Evolutionary conservation across 1,140 invertebrate species (phyloP).

Genomic region (Armadillidium nasatum): DNA sequence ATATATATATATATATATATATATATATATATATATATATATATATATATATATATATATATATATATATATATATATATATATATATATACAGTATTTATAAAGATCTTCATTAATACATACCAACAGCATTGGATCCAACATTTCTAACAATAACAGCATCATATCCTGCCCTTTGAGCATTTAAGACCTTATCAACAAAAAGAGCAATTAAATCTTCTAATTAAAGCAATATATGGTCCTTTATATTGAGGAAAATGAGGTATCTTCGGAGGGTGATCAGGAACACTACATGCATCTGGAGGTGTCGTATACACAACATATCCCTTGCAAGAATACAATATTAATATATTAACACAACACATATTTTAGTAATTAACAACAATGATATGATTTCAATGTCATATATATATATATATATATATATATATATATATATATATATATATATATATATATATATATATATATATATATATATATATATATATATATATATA

Average conservation of each 20-base stretch:
- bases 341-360: background rate
- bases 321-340: background rate
- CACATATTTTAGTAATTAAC: no score
- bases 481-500: no score
- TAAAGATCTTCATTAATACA: background rate
- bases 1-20: no score
- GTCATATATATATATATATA: no score
- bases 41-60: no score
- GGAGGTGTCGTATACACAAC: background rate
- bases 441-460: no score
- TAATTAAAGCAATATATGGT: background rate
- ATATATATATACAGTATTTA: no score
- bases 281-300: background rate
- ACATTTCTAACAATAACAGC: constrained; percentile 8
- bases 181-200: background rate
- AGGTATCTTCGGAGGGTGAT: background rate
- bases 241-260: background rate
- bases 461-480: no score
- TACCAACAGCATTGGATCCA: background rate
- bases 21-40: no score
- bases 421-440: no score
- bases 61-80: no score
- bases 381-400: no score
- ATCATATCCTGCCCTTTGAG: background rate
- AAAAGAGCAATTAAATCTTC: background rate